Evolutionary conservation across 2,888 invertebrate species (phyloP), one percentile per base, ranked within the genome.

Genomic region (Poecilobothrus nobilitatus): DNA sequence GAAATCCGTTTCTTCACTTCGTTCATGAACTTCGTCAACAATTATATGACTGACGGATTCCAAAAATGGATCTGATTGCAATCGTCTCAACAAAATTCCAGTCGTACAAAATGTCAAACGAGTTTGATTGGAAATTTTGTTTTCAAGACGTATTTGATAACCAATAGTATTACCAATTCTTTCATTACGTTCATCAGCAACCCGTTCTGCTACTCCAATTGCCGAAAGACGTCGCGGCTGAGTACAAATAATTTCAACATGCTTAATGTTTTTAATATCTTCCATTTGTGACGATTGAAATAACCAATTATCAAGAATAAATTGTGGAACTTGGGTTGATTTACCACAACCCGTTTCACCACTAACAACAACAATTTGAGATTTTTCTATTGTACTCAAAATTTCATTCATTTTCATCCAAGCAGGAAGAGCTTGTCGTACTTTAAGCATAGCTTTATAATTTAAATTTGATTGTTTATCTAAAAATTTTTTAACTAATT

Each of bases 21-120:
- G 84, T 79, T 97, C 96, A 77, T 97, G 97, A 0, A 97, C 93
- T 83, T 97, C 97, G 79, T 97, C 97, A 0, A 93, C 90, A 71
- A 93, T 86, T 9, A 93, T 83, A 77, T 97, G 96, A 0, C 94
- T 91, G 0, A 96, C 89, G 2, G 89, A 87, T 34, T 86, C 84
- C 34, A 95, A 79, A 10, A 88, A 83, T 0, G 90, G 89, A 76
- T 95, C 94, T 62, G 90, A 87, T 74, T 93, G 91, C 64, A 97
- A 81, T 67, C 94, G 87, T 65, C 96, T 85, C 63, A 97, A 80
- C 66, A 97, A 81, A 67, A 97, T 95, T 67, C 97, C 97, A 2
- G 93, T 95, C 0, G 97, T 97, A 78, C 97, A 97, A 81, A 95
- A 97, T 4, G 91, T 91, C 18, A 97, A 83, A 5, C 95, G 85